A percentile compares a stretch with the other conserved stretches of the same genome.
Evolutionary conservation across 2,888 invertebrate species (phyloP).

Genomic region (Eulithis testata): DNA sequence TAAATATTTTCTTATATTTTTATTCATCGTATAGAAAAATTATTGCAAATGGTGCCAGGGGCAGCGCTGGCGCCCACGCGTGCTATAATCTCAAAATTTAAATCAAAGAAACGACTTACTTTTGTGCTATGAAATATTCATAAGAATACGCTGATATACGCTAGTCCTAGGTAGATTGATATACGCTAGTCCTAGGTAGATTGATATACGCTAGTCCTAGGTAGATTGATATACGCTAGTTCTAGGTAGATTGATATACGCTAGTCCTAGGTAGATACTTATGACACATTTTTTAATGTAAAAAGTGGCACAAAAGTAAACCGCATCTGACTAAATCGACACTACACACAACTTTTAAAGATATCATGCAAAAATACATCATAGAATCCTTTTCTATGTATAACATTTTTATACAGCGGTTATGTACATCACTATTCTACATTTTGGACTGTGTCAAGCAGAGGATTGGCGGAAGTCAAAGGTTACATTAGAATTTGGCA

Average conservation of each 20-base stretch:
- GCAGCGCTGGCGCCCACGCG: constrained; percentile 38
- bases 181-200: neutral
- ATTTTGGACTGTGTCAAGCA: constrained; percentile 48
- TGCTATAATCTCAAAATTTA: constrained; percentile 41
- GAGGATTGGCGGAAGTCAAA: constrained; percentile 26
- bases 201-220: neutral
- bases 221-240: neutral
- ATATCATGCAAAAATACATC: constrained; percentile 41
- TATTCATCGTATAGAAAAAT: constrained; percentile 58
- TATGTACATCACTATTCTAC: constrained; percentile 49
- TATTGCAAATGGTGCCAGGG: constrained; percentile 53
- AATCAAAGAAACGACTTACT: constrained; percentile 17
- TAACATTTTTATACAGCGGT: constrained; percentile 27
- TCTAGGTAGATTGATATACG: neutral
- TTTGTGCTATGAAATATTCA: neutral
- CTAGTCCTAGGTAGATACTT: neutral
- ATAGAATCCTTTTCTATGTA: constrained; percentile 6
- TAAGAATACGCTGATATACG: neutral
- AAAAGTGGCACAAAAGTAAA: constrained; percentile 10
- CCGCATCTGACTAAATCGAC: constrained; percentile 7
- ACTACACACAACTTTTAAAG: constrained; percentile 7
- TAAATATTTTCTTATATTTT: constrained; percentile 27
- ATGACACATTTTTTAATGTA: neutral
- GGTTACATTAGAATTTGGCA: constrained; percentile 12
- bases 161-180: too few relatives aligned